A percentile compares a stretch with the other conserved stretches of the same genome.
phyloP scores from a whole-genome alignment of 2,797 vertebrate species.

The Sebastes oblongus region DNA sequence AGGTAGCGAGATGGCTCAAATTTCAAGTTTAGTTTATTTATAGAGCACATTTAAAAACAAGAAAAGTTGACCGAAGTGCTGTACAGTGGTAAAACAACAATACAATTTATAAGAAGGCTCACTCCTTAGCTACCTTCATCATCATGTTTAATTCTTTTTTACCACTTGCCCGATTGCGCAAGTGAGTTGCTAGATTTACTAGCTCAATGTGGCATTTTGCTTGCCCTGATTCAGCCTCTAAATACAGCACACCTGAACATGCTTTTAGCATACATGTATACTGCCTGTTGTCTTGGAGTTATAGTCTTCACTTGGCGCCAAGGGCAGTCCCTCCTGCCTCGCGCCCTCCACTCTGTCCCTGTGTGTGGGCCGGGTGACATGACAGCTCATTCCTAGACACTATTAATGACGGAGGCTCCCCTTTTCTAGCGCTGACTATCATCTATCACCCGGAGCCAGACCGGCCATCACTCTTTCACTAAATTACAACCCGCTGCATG shows the following conservation, averaged over 20 bases:
- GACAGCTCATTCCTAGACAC: conserved; percentile 66
- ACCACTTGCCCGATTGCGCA: too few species aligned
- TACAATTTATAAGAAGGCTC: too few species aligned
- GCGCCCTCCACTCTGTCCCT: conserved; percentile 29
- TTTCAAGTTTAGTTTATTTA: too few species aligned
- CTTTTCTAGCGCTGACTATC: conserved; percentile 48
- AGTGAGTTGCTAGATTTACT: too few species aligned
- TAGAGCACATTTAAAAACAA: too few species aligned
- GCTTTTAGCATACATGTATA: background rate
- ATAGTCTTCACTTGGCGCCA: conserved; percentile 1
- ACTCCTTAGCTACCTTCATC: too few species aligned
- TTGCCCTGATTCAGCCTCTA: background rate
- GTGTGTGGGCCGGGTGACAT: conserved; percentile 39
- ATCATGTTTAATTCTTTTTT: too few species aligned
- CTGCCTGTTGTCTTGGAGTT: background rate
- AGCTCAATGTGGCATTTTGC: too few species aligned
- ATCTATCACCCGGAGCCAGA: conserved; percentile 62
- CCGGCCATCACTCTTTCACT: conserved; percentile 63
- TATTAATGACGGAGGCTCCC: conserved; percentile 66
- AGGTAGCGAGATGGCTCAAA: too few species aligned
- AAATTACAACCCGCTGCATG: conserved; percentile 71
- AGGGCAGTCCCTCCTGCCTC: conserved; percentile 18
- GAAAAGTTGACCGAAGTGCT: too few species aligned
- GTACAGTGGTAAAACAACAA: too few species aligned
- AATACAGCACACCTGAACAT: background rate